These are phyloP conservation scores for Patiria pectinifera DNA, from an alignment of 53 echinoderm and acorn worm genomes.

Conservation along the genomic window DNA sequence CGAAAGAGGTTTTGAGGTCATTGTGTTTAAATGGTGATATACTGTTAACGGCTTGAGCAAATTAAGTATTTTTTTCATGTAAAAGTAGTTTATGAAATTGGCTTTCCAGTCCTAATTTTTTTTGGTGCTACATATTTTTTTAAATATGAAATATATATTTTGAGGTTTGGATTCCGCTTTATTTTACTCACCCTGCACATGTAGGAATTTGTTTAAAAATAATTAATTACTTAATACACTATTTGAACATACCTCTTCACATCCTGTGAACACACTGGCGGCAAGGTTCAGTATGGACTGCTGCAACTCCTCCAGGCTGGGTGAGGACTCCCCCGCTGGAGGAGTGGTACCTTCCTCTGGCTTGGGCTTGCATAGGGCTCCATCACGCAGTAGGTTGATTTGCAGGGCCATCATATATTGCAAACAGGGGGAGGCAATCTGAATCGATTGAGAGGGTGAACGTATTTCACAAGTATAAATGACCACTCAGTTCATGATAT, in stretches of 20 bases:
- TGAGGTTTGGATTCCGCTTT: too few relatives aligned
- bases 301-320: constrained; percentile 60
- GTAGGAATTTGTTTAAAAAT: too few relatives aligned
- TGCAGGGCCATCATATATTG: constrained; percentile 85
- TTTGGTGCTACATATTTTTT: too few relatives aligned
- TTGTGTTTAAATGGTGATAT: too few relatives aligned
- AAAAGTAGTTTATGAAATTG: too few relatives aligned
- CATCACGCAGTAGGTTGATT: constrained; percentile 73
- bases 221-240: neutral
- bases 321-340: constrained; percentile 14
- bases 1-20: too few relatives aligned
- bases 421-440: constrained; percentile 86
- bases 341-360: constrained; percentile 53
- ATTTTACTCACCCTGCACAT: too few relatives aligned
- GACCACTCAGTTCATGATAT: too few relatives aligned
- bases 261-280: constrained; percentile 78
- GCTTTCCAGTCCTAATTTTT: too few relatives aligned
- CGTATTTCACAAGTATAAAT: neutral
- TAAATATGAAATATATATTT: too few relatives aligned
- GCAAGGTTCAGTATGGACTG: constrained; percentile 71
- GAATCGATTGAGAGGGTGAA: neutral
- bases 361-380: constrained; percentile 70
- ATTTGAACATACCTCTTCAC: constrained; percentile 72
- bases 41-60: too few relatives aligned
- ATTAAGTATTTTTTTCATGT: too few relatives aligned